These are phyloP conservation scores for Vulpes ferrilata DNA, from an alignment of 2,113 vertebrate genomes.

Conservation along the genomic window DNA sequence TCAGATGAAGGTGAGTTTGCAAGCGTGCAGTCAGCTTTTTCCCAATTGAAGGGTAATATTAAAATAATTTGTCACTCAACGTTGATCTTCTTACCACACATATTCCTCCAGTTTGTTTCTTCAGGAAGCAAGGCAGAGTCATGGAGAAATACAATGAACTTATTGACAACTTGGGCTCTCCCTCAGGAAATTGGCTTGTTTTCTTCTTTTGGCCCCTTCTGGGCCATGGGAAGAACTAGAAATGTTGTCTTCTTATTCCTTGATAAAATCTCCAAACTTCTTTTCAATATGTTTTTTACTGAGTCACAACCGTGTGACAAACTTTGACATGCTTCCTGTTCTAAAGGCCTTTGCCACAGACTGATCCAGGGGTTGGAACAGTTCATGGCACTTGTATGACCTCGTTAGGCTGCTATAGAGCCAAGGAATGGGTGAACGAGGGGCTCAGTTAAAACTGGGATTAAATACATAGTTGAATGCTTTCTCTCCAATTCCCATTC, in stretches of 20 bases:
- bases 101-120: conserved; percentile 9
- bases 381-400: neutral
- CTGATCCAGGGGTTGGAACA: neutral
- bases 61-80: conserved; percentile 15
- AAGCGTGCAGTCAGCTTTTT: neutral
- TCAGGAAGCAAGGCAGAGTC: neutral
- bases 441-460: neutral
- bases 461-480: neutral
- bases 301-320: neutral
- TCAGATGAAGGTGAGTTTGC: neutral
- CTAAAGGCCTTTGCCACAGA: neutral
- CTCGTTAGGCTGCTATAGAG: neutral
- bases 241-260: neutral
- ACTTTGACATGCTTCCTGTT: neutral
- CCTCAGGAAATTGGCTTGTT: neutral
- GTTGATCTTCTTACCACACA: neutral
- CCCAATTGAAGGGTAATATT: neutral
- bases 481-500: neutral
- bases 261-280: neutral
- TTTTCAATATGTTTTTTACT: neutral
- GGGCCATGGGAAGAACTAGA: neutral
- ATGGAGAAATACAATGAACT: neutral
- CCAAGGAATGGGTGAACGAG: neutral
- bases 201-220: neutral
- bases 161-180: neutral